Evolutionary conservation across 2,888 invertebrate genomes (phyloP), one percentile per base, ranked within the genome.

Genomic region (Lymantria dispar): DNA sequence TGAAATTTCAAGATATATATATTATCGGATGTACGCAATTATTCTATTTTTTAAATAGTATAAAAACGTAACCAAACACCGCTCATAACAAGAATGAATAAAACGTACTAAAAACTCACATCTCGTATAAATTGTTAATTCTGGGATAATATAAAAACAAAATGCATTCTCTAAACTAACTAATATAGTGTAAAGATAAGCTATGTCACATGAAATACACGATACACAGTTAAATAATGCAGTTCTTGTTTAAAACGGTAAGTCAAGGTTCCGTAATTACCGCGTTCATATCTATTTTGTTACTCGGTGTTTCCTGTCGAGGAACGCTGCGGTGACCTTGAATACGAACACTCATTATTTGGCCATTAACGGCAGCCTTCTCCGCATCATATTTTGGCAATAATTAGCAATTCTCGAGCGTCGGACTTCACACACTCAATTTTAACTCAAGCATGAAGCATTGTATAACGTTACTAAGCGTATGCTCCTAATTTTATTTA

Each of bases 181-280:
- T 10, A 38, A 38, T 38, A n/a, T 38, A 38, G n/a, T 10, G 5
- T 38, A 2, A 38, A 2, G 38, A 38, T 38, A 38, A 38, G 13
- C 38, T n/a, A n/a, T 12, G 13, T n/a, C 7, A 38, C n/a, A 13
- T n/a, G 30, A 45, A 37, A 8, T 1, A 38, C 38, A 40, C 40
- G 40, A 15, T 15, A 15, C 40, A 15, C 15, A 40, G 9, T 40
- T 40, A 40, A 13, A 31, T 43, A 30, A 15, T 13, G 31, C 72
- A 70, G 79, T 84, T 87, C 80, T 83, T 84, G 81, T 83, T 87
- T 83, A 83, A 89, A 89, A 88, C 89, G 85, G 88, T 88, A 86
- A 88, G 83, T 87, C 88, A 88, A 89, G 90, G 90, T 69, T 78
- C 63, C 70, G 72, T 83, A 87, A 89, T 90, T 87, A 83, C 83